A percentile compares a stretch with the other conserved stretches of the same genome.
These are phyloP conservation scores for Sitophilus oryzae DNA, from an alignment of 1,140 invertebrate genomes.

Conservation along the genomic window DNA sequence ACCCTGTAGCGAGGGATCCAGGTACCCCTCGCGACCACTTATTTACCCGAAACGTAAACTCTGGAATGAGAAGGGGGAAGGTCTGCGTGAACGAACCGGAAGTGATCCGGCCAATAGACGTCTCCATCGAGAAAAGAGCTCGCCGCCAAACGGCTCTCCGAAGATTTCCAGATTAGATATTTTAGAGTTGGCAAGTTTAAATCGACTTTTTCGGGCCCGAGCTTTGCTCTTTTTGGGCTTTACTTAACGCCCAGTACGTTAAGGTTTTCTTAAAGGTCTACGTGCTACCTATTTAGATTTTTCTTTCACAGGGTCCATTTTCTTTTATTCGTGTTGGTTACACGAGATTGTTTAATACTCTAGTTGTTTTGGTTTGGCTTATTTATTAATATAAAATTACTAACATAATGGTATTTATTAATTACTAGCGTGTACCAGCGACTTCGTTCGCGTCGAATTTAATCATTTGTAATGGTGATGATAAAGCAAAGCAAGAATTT, in stretches of 20 bases:
- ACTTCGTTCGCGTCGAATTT: too few relatives aligned
- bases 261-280: slow-evolving; percentile 18
- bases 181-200: slow-evolving; percentile 32
- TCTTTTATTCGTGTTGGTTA: too few relatives aligned
- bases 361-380: too few relatives aligned
- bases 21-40: background rate
- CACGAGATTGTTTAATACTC: too few relatives aligned
- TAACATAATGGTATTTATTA: too few relatives aligned
- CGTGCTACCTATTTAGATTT: too few relatives aligned
- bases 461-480: too few relatives aligned
- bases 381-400: too few relatives aligned
- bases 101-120: slow-evolving; percentile 29
- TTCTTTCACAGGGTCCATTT: too few relatives aligned
- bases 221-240: slow-evolving; percentile 25
- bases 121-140: slow-evolving; percentile 18
- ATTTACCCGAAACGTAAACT: background rate
- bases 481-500: too few relatives aligned
- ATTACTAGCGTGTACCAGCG: too few relatives aligned
- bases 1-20: too few relatives aligned
- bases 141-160: slow-evolving; percentile 32
- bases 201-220: slow-evolving; percentile 31
- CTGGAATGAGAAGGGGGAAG: background rate
- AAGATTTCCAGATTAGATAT: slow-evolving; percentile 37
- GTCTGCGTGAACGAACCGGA: slow-evolving; percentile 7
- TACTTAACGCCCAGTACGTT: slow-evolving; percentile 25